Percentiles rank a stretch among this genome's conserved stretches.
phyloP scores from a whole-genome alignment of 2,888 invertebrate species.

The Zele albiditarsus region DNA sequence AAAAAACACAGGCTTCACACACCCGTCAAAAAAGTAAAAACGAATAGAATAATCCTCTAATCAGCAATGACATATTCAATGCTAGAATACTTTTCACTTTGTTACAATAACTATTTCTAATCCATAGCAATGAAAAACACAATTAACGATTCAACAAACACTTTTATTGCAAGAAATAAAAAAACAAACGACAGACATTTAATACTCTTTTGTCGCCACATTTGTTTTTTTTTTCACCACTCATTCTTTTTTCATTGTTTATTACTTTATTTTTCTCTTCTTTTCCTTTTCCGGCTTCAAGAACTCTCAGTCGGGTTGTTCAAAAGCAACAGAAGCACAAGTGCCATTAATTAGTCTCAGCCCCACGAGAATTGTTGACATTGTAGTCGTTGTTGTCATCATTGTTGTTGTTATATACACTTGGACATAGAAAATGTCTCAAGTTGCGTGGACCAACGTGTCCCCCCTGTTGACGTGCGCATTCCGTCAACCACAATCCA shows the following conservation, averaged over 20 bases:
- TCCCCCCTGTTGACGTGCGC: conserved; percentile 76
- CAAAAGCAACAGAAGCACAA: not conserved
- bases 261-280: conserved; percentile 1
- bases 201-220: too few relatives aligned
- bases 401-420: conserved; percentile 73
- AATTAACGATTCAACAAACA: too few relatives aligned
- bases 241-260: not conserved
- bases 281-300: not conserved
- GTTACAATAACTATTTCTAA: too few relatives aligned
- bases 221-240: not conserved
- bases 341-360: conserved; percentile 26
- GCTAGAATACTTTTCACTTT: too few relatives aligned
- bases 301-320: not conserved
- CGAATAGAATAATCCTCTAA: too few relatives aligned
- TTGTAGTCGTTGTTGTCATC: conserved; percentile 37
- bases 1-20: too few relatives aligned
- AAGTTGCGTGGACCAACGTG: conserved; percentile 82
- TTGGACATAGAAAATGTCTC: conserved; percentile 81
- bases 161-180: too few relatives aligned
- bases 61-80: too few relatives aligned
- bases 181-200: too few relatives aligned
- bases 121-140: too few relatives aligned
- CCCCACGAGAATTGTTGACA: conserved; percentile 20
- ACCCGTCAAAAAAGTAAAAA: too few relatives aligned
- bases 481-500: conserved; percentile 63